Conservation (phyloP, 2,113 vertebrate genomes). For the Siniperca knerii region DNA sequence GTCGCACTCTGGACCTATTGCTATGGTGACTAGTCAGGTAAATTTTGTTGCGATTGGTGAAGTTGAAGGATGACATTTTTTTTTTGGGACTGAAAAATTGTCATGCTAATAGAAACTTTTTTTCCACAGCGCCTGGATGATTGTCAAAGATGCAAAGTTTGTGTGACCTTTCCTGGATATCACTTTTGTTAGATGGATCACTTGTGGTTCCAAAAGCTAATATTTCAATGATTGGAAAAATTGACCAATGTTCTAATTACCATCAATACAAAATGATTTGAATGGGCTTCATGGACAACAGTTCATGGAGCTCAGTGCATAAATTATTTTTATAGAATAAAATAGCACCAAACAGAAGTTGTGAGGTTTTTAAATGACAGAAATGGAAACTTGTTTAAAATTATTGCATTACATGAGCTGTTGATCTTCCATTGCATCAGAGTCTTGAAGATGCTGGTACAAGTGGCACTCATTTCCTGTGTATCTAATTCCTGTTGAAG, state of each 20-base stretch:
- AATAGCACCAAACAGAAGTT: conserved; percentile 4
- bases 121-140: neutral
- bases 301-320: neutral
- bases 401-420: conserved; percentile 16
- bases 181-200: conserved; percentile 1
- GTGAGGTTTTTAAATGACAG: conserved; percentile 17
- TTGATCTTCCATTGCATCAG: conserved; percentile 44
- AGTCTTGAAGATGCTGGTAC: conserved; percentile 26
- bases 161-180: conserved; percentile 5
- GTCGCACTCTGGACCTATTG: neutral
- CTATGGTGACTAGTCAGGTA: neutral
- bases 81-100: neutral
- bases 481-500: conserved; percentile 42
- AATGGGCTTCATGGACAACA: neutral
- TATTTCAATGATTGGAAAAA: conserved; percentile 1
- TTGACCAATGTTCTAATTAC: neutral
- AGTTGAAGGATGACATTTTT: neutral
- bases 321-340: neutral
- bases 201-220: neutral
- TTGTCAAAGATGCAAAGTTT: neutral
- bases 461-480: conserved; percentile 39
- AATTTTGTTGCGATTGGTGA: neutral
- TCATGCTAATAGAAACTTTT: neutral
- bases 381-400: conserved; percentile 5
- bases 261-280: neutral